These are phyloP conservation scores for Drosophila ambigua DNA, from an alignment of 1,140 invertebrate genomes.

Conservation along the genomic window DNA sequence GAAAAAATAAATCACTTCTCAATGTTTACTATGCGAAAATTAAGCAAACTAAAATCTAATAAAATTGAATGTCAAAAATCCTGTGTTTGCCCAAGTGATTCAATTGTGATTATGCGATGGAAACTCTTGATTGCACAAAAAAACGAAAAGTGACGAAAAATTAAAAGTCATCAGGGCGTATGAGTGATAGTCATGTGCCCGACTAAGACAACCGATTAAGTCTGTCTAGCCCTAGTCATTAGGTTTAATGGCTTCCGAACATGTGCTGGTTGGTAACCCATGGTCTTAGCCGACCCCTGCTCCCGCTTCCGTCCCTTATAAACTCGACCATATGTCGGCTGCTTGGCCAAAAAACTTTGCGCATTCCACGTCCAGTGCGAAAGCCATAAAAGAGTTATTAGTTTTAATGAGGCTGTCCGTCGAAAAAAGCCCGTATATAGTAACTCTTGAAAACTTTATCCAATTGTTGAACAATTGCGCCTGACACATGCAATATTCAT, in stretches of 20 bases:
- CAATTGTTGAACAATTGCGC: conserved; percentile 33
- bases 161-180: neutral
- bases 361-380: conserved; percentile 17
- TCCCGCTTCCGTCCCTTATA: conserved; percentile 3
- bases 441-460: conserved; percentile 15
- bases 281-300: conserved; percentile 19
- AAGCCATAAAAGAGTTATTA: conserved; percentile 67
- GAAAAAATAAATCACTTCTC: conserved; percentile 39
- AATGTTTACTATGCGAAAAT: conserved; percentile 22
- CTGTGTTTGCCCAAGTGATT: conserved; percentile 1
- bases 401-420: conserved; percentile 49
- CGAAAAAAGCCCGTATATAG: conserved; percentile 8
- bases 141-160: neutral
- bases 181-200: conserved; percentile 20
- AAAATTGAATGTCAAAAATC: neutral
- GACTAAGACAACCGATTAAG: conserved; percentile 38
- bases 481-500: neutral
- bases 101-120: neutral
- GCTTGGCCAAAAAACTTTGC: conserved; percentile 32
- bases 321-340: conserved; percentile 42
- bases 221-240: conserved; percentile 51
- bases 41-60: no score
- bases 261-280: conserved; percentile 17
- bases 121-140: neutral
- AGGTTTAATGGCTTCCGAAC: conserved; percentile 33